Evolutionary conservation across 2,888 invertebrate genomes (phyloP), one percentile per base, ranked within the genome.

Genomic region (Epinotia ramella): DNA sequence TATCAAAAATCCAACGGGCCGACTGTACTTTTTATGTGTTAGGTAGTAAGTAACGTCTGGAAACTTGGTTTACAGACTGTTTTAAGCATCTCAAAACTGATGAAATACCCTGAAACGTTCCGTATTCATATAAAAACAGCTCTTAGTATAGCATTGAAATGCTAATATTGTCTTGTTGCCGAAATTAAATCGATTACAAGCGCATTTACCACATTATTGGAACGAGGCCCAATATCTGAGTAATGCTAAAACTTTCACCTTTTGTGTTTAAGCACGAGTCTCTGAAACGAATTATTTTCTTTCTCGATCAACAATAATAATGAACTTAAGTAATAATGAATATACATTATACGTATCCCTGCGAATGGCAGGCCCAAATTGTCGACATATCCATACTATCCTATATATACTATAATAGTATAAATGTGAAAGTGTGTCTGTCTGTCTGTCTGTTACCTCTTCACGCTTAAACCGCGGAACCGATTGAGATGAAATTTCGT

Each of bases 121-220:
- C 40, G 24, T 60, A 24, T 24, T 60, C 3, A 60, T 24, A 24
- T 53, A n/a, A 53, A 53, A n/a, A 0, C 7, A 60, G 16, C 24
- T 13, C 12, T 60, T 28, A 13, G 24, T 13, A 28, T n/a, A 11
- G 65, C 46, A 57, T 46, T 28, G 46, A 67, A 65, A 70, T 70
- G 57, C 70, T 33, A 65, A 74, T 74, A 40, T 28, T 59, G 33
- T 40, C 20, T 12, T 59, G 6, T 33, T 13, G 56, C 18, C 28
- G 64, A 9, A 12, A 69, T 74, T 59, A 70, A 74, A 70, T 65
- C 24, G 59, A 74, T 70, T 74, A 57, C 28, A 65, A 70, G 28
- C 53, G 65, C 70, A 74, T 74, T 70, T 70, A 70, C 49, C 59
- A 49, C 20, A 69, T 74, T 69, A 64, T 74, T 64, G 64, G 28